Evolutionary conservation across 23 tunicate species (phyloP).

Genomic region (Styela clava): DNA sequence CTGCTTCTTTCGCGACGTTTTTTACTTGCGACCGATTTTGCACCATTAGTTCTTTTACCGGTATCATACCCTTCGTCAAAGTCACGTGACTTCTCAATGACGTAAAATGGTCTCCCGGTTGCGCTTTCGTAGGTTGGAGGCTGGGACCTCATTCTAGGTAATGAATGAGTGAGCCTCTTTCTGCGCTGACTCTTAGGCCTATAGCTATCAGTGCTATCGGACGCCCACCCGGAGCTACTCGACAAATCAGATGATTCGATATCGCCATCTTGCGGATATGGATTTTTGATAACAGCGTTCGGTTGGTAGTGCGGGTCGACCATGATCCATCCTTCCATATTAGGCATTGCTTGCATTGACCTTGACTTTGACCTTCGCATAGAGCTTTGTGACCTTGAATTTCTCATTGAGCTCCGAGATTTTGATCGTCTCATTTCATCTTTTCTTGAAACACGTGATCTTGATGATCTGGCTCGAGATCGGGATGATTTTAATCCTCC

Average conservation of each 20-base stretch:
- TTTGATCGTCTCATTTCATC: not conserved
- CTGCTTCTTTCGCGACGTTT: not conserved
- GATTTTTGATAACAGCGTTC: not conserved
- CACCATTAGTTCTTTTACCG: not conserved
- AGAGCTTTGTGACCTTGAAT: not conserved
- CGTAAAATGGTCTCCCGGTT: not conserved
- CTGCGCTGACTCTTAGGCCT: not conserved
- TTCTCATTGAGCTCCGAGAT: slow-evolving; percentile 1
- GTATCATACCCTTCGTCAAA: slow-evolving; percentile 31
- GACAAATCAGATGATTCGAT: not conserved
- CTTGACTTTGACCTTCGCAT: not conserved
- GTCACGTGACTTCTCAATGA: not conserved
- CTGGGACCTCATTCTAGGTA: not conserved
- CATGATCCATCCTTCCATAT: slow-evolving; percentile 19
- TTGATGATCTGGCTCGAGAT: not conserved
- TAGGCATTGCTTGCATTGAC: not conserved
- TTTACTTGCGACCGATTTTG: not conserved
- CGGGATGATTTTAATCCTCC: not conserved
- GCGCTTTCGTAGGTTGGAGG: slow-evolving; percentile 12
- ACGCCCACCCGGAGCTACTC: not conserved
- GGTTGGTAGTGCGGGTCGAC: slow-evolving; percentile 12
- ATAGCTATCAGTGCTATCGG: not conserved
- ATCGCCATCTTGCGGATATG: not conserved
- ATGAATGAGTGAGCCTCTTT: not conserved
- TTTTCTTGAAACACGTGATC: not conserved